phyloP scores from a whole-genome alignment of 2,888 invertebrate genomes.

The Odontocolon sp. region DNA sequence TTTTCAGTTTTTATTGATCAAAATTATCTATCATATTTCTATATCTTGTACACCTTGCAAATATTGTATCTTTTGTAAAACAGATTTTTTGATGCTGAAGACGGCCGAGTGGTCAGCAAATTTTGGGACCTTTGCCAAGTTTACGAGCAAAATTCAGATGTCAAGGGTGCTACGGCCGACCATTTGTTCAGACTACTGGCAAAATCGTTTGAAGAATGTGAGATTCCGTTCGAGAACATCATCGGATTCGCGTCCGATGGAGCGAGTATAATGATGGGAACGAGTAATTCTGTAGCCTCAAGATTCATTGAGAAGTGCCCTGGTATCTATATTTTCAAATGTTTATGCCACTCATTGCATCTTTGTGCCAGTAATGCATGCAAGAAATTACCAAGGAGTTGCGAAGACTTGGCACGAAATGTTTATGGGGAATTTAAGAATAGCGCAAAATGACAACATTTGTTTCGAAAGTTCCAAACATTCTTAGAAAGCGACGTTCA shows the following conservation, averaged over 20 bases:
- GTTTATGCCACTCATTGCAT: slow-evolving; percentile 71
- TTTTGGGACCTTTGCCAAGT: not conserved
- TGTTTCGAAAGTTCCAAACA: slow-evolving; percentile 67
- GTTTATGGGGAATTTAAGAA: slow-evolving; percentile 68
- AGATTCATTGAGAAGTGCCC: slow-evolving; percentile 22
- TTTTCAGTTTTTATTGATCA: no score
- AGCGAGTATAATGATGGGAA: slow-evolving; percentile 65
- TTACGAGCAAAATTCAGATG: not conserved
- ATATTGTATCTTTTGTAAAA: no score
- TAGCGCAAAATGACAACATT: slow-evolving; percentile 67
- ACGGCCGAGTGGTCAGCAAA: no score
- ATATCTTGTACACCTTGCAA: no score
- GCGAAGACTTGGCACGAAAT: slow-evolving; percentile 69
- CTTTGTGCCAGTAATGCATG: slow-evolving; percentile 70
- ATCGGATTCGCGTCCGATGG: slow-evolving; percentile 68
- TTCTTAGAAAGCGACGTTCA: slow-evolving; percentile 67
- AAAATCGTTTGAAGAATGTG: slow-evolving; percentile 44
- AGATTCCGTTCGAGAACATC: slow-evolving; percentile 61
- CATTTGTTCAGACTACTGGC: slow-evolving; percentile 40
- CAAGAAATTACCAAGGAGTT: slow-evolving; percentile 64
- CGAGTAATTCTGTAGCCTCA: slow-evolving; percentile 67
- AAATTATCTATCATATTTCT: no score
- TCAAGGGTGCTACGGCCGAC: slow-evolving; percentile 43
- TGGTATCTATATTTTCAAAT: slow-evolving; percentile 64
- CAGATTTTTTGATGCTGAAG: no score